Evolutionary conservation across 2,888 invertebrate species (phyloP).

Genomic region (Drosophila prolongata): DNA sequence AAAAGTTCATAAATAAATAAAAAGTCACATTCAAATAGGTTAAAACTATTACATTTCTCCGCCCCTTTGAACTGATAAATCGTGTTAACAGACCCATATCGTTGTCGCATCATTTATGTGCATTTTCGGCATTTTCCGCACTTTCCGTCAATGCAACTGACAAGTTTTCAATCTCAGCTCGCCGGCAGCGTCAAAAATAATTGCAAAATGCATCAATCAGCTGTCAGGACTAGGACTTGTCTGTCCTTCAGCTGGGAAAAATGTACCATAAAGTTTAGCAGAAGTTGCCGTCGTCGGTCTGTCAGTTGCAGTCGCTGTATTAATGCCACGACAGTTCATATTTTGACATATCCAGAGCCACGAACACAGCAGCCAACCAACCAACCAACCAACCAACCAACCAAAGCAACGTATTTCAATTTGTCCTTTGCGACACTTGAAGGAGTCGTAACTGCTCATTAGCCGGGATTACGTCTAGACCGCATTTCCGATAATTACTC

Average conservation of each 20-base stretch:
- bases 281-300: slow-evolving; percentile 43
- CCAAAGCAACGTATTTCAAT: slow-evolving; percentile 23
- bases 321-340: slow-evolving; percentile 52
- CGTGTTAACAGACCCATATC: slow-evolving; percentile 39
- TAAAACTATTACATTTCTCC: neutral
- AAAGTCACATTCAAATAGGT: too few species aligned
- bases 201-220: slow-evolving; percentile 80
- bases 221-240: slow-evolving; percentile 62
- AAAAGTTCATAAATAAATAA: too few species aligned
- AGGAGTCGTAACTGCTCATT: slow-evolving; percentile 64
- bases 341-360: slow-evolving; percentile 51
- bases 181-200: slow-evolving; percentile 73
- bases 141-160: slow-evolving; percentile 68
- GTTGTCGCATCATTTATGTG: slow-evolving; percentile 37
- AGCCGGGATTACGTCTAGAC: slow-evolving; percentile 75
- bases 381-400: slow-evolving; percentile 11
- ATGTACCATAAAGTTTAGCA: slow-evolving; percentile 22
- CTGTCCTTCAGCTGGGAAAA: slow-evolving; percentile 45
- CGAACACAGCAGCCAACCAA: slow-evolving; percentile 4
- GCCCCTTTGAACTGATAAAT: neutral
- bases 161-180: slow-evolving; percentile 74
- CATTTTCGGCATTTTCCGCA: slow-evolving; percentile 44
- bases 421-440: slow-evolving; percentile 46
- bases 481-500: slow-evolving; percentile 77
- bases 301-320: slow-evolving; percentile 46